Conservation (phyloP, 1,140 invertebrate genomes). For the Phthorimaea operculella region DNA sequence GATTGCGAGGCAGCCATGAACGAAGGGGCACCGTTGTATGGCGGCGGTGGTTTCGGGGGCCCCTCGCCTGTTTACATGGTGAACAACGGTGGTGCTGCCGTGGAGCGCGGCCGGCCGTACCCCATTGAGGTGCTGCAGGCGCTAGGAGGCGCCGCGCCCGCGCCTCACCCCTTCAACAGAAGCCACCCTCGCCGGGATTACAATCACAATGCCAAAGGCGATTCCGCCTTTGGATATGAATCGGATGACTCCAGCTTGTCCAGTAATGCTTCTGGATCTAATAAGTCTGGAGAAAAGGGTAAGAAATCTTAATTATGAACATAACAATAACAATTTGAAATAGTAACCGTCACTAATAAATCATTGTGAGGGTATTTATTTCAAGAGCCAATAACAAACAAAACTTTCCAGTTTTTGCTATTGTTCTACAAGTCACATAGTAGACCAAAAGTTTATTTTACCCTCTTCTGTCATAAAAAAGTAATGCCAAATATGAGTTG, state of each 20-base stretch:
- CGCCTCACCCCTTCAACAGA: constrained; percentile 45
- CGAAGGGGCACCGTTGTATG: constrained; percentile 51
- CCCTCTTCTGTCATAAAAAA: too few species aligned
- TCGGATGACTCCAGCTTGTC: constrained; percentile 65
- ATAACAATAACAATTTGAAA: too few species aligned
- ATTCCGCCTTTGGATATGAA: constrained; percentile 56
- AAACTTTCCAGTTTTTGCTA: too few species aligned
- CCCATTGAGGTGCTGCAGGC: constrained; percentile 37
- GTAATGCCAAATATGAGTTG: too few species aligned
- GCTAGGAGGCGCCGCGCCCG: constrained; percentile 35
- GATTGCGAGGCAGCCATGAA: constrained; percentile 38
- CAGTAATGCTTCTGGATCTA: constrained; percentile 59
- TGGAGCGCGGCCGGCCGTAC: constrained; percentile 25
- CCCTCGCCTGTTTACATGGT: constrained; percentile 39
- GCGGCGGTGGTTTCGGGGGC: constrained; percentile 36
- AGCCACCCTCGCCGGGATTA: constrained; percentile 5
- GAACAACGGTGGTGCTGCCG: constrained; percentile 12
- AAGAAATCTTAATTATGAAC: constrained; percentile 13
- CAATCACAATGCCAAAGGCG: constrained; percentile 22
- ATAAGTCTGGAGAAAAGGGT: constrained; percentile 60
- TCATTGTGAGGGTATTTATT: too few species aligned
- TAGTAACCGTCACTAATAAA: too few species aligned
- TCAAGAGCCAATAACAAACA: too few species aligned
- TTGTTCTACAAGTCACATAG: too few species aligned
- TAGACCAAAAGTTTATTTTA: too few species aligned